Evolutionary conservation across 2,113 vertebrate species (phyloP).

Genomic region (Brachypodius melanocephalos): DNA sequence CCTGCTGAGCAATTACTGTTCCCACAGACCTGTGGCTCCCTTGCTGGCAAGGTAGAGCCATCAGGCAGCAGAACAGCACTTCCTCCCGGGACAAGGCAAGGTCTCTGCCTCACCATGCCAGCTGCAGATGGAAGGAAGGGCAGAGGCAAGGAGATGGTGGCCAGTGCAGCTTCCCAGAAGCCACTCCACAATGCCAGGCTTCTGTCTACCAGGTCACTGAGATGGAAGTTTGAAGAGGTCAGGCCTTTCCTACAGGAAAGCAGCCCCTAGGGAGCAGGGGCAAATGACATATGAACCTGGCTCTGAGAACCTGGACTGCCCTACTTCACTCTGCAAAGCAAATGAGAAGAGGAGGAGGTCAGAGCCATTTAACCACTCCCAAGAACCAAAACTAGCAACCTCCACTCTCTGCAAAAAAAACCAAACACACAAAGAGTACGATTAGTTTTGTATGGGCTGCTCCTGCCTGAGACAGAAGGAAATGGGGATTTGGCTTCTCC

Average conservation of each 20-base stretch:
- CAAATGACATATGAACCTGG: accelerated
- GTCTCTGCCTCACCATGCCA: background rate
- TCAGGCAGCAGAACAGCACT: background rate
- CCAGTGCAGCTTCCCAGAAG: background rate
- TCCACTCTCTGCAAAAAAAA: background rate
- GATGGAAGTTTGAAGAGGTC: background rate
- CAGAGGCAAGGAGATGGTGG: background rate
- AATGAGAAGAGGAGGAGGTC: background rate
- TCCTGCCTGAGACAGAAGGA: background rate
- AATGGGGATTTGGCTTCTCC: background rate
- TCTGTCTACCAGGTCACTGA: background rate
- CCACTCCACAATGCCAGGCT: background rate
- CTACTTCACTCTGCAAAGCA: background rate
- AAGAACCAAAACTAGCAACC: background rate
- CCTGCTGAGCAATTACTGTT: background rate
- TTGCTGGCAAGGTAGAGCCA: background rate
- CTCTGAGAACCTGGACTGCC: background rate
- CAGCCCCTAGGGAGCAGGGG: accelerated
- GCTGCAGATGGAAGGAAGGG: background rate
- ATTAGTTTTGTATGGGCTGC: background rate
- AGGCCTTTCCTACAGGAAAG: background rate
- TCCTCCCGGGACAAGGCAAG: accelerated
- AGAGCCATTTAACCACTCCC: background rate
- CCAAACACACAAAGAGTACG: background rate
- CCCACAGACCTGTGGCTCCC: background rate